phyloP scores from a whole-genome alignment of 2,888 invertebrate genomes.

The Pilophorus perplexus region DNA sequence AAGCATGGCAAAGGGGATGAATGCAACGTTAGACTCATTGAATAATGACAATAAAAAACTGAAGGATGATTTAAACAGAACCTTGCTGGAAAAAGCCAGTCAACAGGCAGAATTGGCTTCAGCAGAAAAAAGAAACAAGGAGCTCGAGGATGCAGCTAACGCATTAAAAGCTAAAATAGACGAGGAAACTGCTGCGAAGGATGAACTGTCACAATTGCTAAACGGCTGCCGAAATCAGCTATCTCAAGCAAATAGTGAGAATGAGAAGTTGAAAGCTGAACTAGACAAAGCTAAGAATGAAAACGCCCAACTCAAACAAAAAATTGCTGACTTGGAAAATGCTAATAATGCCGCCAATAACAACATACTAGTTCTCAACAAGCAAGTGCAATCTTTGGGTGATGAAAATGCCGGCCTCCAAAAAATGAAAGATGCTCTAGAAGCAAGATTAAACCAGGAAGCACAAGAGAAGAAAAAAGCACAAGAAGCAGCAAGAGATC shows the following conservation, averaged over 20 bases:
- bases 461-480: neutral
- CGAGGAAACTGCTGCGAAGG: neutral
- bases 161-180: slow-evolving; percentile 12
- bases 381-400: neutral
- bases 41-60: slow-evolving; percentile 23
- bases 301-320: slow-evolving; percentile 10
- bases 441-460: slow-evolving; percentile 13
- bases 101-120: slow-evolving; percentile 6
- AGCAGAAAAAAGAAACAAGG: neutral
- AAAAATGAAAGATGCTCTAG: slow-evolving; percentile 30
- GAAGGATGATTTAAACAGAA: slow-evolving; percentile 26
- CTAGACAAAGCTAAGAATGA: slow-evolving; percentile 32
- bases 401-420: slow-evolving; percentile 23
- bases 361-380: neutral
- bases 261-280: slow-evolving; percentile 32
- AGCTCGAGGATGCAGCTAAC: neutral
- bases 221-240: slow-evolving; percentile 22
- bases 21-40: neutral
- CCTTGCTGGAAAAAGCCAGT: neutral
- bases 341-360: neutral
- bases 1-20: slow-evolving; percentile 24
- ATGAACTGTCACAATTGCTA: slow-evolving; percentile 13
- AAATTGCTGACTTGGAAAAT: slow-evolving; percentile 29
- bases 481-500: slow-evolving; percentile 3
- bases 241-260: slow-evolving; percentile 21